These are phyloP conservation scores for Sclerodermus sp. DNA, from an alignment of 2,888 invertebrate species.

Conservation along the genomic window DNA sequence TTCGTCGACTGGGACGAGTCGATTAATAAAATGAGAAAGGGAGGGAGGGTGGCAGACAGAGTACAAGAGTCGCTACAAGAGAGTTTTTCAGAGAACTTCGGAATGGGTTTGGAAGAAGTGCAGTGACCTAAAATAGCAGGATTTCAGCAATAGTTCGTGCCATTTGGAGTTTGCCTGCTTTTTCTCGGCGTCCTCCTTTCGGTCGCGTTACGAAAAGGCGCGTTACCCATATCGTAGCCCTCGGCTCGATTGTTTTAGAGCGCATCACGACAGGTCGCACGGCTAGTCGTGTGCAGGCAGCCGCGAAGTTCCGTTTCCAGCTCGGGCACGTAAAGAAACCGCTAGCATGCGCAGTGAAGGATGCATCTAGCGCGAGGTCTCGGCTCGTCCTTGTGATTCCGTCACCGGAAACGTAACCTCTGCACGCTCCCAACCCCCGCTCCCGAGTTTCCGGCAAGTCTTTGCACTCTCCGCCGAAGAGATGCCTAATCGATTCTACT, in stretches of 20 bases:
- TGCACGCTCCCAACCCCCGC: slow-evolving; percentile 28
- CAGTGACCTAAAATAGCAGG: neutral
- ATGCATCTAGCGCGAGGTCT: slow-evolving; percentile 56
- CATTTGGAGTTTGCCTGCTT: neutral
- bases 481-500: no score
- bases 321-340: slow-evolving; percentile 32
- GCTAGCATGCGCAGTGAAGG: slow-evolving; percentile 50
- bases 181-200: slow-evolving; percentile 25
- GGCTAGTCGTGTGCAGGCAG: slow-evolving; percentile 25
- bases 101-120: no score
- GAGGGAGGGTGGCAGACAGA: no score
- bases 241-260: neutral
- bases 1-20: no score
- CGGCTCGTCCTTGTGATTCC: slow-evolving; percentile 47
- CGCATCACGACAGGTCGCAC: slow-evolving; percentile 34
- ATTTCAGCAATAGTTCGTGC: neutral
- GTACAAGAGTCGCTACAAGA: no score
- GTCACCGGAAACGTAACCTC: slow-evolving; percentile 47
- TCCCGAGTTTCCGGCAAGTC: slow-evolving; percentile 3
- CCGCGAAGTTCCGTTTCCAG: slow-evolving; percentile 38
- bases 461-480: neutral
- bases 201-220: slow-evolving; percentile 27
- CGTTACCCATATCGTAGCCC: slow-evolving; percentile 24
- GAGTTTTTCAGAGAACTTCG: no score
- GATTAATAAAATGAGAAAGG: no score